Conservation (phyloP, 2,113 vertebrate species). For the Notarius quadriscutis region DNA sequence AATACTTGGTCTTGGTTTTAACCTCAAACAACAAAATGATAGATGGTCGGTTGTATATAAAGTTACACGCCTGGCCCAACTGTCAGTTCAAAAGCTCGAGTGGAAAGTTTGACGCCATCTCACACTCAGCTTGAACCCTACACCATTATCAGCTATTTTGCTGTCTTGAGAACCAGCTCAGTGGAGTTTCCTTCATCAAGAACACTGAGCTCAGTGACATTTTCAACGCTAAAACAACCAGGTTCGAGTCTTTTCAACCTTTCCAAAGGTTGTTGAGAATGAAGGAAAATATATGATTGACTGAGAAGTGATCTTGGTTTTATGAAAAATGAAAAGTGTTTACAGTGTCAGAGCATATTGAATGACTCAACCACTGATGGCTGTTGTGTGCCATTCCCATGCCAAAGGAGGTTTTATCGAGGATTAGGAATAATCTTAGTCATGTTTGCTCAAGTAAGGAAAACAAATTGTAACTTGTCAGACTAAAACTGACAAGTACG, state of each 20-base stretch:
- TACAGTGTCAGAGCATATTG: background rate
- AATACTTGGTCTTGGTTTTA: background rate
- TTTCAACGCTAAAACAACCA: background rate
- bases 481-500: background rate
- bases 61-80: background rate
- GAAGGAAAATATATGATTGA: background rate
- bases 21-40: conserved; percentile 11
- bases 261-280: background rate
- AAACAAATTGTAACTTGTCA: background rate
- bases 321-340: background rate
- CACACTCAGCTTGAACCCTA: background rate
- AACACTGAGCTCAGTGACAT: background rate
- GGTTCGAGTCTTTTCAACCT: background rate
- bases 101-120: background rate
- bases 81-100: background rate
- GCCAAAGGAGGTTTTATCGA: background rate
- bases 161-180: background rate
- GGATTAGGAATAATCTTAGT: background rate
- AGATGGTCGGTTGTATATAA: background rate
- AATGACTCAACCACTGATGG: background rate
- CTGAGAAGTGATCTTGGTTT: background rate
- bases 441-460: background rate
- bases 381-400: background rate
- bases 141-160: background rate
- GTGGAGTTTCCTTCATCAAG: background rate